These are phyloP conservation scores for Zygothrica quintamaculata DNA, from an alignment of 2,888 invertebrate species.

Conservation along the genomic window DNA sequence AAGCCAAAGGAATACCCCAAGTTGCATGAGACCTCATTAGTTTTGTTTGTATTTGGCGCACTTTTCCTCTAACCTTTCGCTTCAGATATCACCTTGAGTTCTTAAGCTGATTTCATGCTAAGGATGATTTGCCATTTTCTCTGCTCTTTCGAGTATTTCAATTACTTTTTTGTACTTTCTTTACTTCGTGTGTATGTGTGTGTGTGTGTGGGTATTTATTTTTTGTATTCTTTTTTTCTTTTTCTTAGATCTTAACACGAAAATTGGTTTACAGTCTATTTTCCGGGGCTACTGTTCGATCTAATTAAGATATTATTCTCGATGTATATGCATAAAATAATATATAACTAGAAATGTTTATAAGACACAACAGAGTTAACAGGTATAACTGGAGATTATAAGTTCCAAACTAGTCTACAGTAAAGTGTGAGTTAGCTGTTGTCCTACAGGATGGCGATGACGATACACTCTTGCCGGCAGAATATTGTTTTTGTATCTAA, in stretches of 20 bases:
- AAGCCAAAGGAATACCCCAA: constrained; percentile 29
- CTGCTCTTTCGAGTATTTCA: constrained; percentile 17
- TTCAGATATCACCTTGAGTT: constrained; percentile 62
- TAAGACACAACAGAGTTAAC: no score
- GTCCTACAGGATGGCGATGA: no score
- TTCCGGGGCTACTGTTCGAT: constrained; percentile 30
- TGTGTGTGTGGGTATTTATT: constrained; percentile 31
- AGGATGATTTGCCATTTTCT: constrained; percentile 66
- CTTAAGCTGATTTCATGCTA: constrained; percentile 76
- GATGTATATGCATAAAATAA: no score
- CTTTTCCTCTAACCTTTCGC: constrained; percentile 54
- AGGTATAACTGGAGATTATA: no score
- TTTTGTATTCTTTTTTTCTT: constrained; percentile 21
- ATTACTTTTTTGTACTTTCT: neutral
- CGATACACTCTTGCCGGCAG: constrained; percentile 1
- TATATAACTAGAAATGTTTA: neutral
- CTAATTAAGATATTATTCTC: constrained; percentile 42
- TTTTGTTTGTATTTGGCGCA: constrained; percentile 71
- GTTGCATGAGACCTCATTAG: constrained; percentile 58
- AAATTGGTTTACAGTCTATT: constrained; percentile 53
- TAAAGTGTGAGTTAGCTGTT: no score
- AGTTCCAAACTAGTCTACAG: no score
- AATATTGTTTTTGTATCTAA: constrained; percentile 53
- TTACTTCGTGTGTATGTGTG: constrained; percentile 1
- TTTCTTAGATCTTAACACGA: constrained; percentile 54